phyloP scores from a whole-genome alignment of 2,797 vertebrate genomes.

The Xenops minutus region DNA sequence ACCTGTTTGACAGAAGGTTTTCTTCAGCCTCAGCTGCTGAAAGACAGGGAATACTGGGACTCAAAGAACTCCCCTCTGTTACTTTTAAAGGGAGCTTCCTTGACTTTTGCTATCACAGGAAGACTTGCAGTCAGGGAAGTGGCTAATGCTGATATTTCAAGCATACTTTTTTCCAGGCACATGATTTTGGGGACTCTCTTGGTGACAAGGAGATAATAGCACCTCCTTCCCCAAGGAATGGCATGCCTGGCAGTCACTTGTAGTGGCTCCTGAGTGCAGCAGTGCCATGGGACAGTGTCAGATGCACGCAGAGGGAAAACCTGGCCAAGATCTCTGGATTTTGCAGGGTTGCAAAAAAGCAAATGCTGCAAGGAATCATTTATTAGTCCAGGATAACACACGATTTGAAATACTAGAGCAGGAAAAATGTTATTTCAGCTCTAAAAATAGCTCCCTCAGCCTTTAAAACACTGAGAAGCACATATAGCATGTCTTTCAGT shows the following conservation, averaged over 20 bases:
- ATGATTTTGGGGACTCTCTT: not conserved
- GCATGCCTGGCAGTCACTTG: not conserved
- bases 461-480: not conserved
- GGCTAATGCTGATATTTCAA: not conserved
- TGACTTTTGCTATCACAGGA: not conserved
- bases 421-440: not conserved
- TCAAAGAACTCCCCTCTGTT: not conserved
- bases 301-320: not conserved
- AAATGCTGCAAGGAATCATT: not conserved
- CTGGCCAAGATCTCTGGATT: not conserved
- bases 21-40: not conserved
- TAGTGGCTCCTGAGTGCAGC: fast-evolving
- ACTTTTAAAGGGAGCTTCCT: not conserved
- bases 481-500: not conserved
- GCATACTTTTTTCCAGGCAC: not conserved
- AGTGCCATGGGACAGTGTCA: not conserved
- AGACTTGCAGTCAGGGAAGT: not conserved
- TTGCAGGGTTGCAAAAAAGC: not conserved
- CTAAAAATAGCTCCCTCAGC: not conserved
- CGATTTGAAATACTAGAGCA: not conserved
- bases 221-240: not conserved
- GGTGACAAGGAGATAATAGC: not conserved
- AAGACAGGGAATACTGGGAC: not conserved
- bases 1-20: not conserved
- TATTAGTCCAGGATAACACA: not conserved